Evolutionary conservation across 2,113 vertebrate species (phyloP).

Genomic region (Pterocles gutturalis): DNA sequence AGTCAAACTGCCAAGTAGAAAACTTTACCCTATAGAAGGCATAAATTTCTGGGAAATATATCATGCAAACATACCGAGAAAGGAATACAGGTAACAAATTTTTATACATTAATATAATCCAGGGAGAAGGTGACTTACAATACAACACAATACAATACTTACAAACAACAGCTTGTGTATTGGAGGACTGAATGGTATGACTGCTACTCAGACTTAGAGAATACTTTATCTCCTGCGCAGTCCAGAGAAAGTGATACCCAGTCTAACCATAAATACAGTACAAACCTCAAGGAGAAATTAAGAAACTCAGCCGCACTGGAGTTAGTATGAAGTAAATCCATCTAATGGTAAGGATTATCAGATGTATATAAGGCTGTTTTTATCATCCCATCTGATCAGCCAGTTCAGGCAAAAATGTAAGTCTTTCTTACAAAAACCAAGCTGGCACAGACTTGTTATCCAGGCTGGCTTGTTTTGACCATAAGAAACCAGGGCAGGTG

Average conservation of each 20-base stretch:
- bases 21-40: neutral
- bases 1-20: neutral
- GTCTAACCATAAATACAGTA: neutral
- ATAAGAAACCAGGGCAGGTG: neutral
- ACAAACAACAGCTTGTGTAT: neutral
- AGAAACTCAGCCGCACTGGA: neutral
- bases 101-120: neutral
- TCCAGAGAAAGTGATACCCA: neutral
- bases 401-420: neutral
- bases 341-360: neutral
- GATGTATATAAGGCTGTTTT: neutral
- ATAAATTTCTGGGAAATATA: neutral
- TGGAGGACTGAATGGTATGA: neutral
- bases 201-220: neutral
- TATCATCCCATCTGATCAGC: neutral
- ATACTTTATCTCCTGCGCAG: neutral
- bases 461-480: neutral
- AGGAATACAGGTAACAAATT: neutral
- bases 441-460: neutral
- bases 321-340: neutral
- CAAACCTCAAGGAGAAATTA: neutral
- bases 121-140: neutral
- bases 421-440: neutral
- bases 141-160: neutral
- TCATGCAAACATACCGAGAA: neutral